These are phyloP conservation scores for Drosophila anomalata DNA, from an alignment of 2,888 invertebrate genomes.

Conservation along the genomic window DNA sequence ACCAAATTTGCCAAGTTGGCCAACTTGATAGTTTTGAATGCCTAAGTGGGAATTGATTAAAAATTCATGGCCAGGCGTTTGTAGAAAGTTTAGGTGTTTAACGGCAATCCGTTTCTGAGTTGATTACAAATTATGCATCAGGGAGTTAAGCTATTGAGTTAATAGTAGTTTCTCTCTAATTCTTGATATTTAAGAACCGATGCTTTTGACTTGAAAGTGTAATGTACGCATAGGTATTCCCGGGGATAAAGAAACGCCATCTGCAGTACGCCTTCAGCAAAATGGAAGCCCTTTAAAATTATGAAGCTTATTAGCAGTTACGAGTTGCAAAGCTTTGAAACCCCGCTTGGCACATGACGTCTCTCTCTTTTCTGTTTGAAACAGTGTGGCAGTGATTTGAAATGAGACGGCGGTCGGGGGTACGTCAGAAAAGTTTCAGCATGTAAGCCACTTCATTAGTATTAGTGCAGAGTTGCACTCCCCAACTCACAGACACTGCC, in stretches of 20 bases:
- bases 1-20: background rate
- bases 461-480: slow-evolving; percentile 50
- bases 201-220: background rate
- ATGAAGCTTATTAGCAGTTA: slow-evolving; percentile 33
- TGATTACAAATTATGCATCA: background rate
- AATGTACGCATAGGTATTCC: slow-evolving; percentile 8
- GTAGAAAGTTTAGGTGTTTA: background rate
- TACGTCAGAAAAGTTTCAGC: slow-evolving; percentile 27
- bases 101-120: background rate
- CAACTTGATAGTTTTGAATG: background rate
- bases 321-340: slow-evolving; percentile 14
- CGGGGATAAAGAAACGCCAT: background rate
- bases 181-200: no score
- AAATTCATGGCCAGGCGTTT: background rate
- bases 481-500: background rate
- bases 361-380: slow-evolving; percentile 51
- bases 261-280: background rate
- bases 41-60: slow-evolving; percentile 1
- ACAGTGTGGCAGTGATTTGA: slow-evolving; percentile 33
- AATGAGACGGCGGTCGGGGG: slow-evolving; percentile 3
- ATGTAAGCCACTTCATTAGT: slow-evolving; percentile 63
- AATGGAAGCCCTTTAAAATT: slow-evolving; percentile 16
- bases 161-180: no score
- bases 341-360: slow-evolving; percentile 37
- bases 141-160: background rate